phyloP scores from a whole-genome alignment of 2,888 invertebrate genomes.

The Sclerodermus sp. region DNA sequence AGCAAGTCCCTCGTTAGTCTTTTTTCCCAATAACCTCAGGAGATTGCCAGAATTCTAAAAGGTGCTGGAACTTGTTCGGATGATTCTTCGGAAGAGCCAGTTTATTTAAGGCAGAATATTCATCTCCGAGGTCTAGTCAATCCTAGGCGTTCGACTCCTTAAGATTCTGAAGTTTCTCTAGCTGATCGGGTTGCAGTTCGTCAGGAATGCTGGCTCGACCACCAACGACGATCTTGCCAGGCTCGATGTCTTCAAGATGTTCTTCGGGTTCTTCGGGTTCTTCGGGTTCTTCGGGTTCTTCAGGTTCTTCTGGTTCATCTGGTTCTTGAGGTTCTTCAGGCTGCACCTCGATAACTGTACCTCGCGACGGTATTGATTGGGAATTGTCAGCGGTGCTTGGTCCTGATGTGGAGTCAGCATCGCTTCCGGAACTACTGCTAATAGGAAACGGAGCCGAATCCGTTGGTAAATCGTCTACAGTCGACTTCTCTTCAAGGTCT shows the following conservation, averaged over 20 bases:
- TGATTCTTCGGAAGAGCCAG: conserved; percentile 53
- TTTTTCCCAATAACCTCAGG: conserved; percentile 46
- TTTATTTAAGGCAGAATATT: conserved; percentile 48
- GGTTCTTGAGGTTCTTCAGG: conserved; percentile 15
- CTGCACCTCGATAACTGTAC: conserved; percentile 35
- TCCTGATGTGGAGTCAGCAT: conserved; percentile 66
- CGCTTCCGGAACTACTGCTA: conserved; percentile 71
- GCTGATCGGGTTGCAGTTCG: conserved; percentile 85
- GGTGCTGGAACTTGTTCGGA: conserved; percentile 50
- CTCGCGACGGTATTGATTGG: conserved; percentile 58
- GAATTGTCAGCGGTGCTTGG: conserved; percentile 68
- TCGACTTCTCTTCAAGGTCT: conserved; percentile 50
- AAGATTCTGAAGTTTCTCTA: conserved; percentile 83
- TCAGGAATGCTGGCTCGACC: conserved; percentile 84
- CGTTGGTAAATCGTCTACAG: conserved; percentile 62
- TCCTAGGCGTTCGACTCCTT: conserved; percentile 89
- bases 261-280: conserved; percentile 27
- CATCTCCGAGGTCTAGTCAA: conserved; percentile 52
- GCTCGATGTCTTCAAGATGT: conserved; percentile 41
- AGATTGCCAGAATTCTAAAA: conserved; percentile 54
- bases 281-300: conserved; percentile 21
- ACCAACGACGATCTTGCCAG: conserved; percentile 65
- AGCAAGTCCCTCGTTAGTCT: conserved; percentile 31
- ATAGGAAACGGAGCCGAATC: conserved; percentile 65
- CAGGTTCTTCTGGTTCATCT: conserved; percentile 9